Percentiles rank a stretch among this genome's conserved stretches.
Conservation (phyloP, 2,888 invertebrate genomes). For the Tricholauxania praeusta region DNA sequence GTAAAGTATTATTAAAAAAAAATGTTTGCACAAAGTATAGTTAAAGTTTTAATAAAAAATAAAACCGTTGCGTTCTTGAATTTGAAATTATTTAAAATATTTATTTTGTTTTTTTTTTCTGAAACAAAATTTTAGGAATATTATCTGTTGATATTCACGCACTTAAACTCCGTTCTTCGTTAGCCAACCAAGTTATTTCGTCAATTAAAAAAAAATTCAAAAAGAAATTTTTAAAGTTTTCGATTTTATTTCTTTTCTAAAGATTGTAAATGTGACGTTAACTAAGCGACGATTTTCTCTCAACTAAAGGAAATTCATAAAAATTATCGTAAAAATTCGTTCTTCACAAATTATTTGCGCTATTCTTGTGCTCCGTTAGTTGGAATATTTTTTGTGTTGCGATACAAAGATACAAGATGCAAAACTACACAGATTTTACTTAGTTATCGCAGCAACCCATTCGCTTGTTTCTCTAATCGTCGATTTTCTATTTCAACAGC, state of each 20-base stretch:
- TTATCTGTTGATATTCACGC: constrained; percentile 28
- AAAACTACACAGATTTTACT: constrained; percentile 20
- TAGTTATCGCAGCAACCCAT: background rate
- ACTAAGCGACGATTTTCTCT: constrained; percentile 69
- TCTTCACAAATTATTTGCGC: constrained; percentile 38
- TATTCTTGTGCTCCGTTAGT: constrained; percentile 30
- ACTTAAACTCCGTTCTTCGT: constrained; percentile 32
- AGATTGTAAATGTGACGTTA: constrained; percentile 60
- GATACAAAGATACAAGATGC: constrained; percentile 37
- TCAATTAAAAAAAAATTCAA: constrained; percentile 5
- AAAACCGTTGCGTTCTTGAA: background rate
- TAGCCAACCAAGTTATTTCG: constrained; percentile 8
- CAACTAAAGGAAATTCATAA: constrained; percentile 67
- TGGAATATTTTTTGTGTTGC: constrained; percentile 6
- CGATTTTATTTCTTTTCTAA: constrained; percentile 39
- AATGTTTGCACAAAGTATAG: background rate
- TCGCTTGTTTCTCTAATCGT: background rate
- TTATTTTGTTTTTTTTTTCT: constrained; percentile 29
- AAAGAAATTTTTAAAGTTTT: constrained; percentile 42
- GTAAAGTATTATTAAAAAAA: background rate
- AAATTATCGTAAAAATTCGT: constrained; percentile 57
- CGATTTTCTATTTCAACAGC: background rate
- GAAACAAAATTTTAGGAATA: constrained; percentile 18
- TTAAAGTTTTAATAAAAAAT: background rate
- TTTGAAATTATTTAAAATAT: background rate